Base-by-base conservation (phyloP, 2,113 vertebrate species). In the Chascanopsetta lugubris region DNA sequence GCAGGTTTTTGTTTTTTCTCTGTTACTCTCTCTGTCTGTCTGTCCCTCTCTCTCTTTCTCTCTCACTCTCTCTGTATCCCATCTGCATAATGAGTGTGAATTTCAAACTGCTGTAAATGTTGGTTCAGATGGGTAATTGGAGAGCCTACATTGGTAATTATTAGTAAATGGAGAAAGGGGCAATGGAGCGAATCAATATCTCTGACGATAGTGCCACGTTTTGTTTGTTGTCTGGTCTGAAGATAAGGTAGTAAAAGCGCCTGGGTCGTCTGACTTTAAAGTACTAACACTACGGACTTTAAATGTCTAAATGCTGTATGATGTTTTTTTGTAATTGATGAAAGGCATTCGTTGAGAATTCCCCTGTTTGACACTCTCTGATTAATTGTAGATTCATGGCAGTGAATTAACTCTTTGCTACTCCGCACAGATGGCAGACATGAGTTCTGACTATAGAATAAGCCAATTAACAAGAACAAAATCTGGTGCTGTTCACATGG, bases 91-190 rank as follows among this genome's bases (percentile, higher is more conserved):
- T 88, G 87, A 91, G 86, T 76, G 50, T 84, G 87, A 72, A 84
- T 87, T 90, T 87, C 82, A 79, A 75, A 61, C 82, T 43, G 87
- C 69, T 83, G 83, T 87, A 69, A 80, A 86, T 86, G 80, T 83
- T 87, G 87, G 87, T 85, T 83, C 75, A 78, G 83, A 58, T 42
- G 54, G 89, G 87, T 91, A 90, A 92, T 87, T 88, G 85, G 82
- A 89, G 59, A 86, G 82, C 84, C 77, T 76, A 87, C 84, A 55
- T 29, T 83, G 89, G 86, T 85, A 93, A 91, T 93, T 93, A 89
- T 92, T 87, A 90, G 89, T 84, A 82, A 93, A 89, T 86, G 85
- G 89, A 87, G 90, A 85, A 80, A 84, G 80, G 88, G 79, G 80
- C 55, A 88, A 73, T 25, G 21, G 72, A 86, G 80, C 87, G 80